Evolutionary conservation across 2,113 vertebrate genomes (phyloP).

Genomic region (Thalassarche chlororhynchos): DNA sequence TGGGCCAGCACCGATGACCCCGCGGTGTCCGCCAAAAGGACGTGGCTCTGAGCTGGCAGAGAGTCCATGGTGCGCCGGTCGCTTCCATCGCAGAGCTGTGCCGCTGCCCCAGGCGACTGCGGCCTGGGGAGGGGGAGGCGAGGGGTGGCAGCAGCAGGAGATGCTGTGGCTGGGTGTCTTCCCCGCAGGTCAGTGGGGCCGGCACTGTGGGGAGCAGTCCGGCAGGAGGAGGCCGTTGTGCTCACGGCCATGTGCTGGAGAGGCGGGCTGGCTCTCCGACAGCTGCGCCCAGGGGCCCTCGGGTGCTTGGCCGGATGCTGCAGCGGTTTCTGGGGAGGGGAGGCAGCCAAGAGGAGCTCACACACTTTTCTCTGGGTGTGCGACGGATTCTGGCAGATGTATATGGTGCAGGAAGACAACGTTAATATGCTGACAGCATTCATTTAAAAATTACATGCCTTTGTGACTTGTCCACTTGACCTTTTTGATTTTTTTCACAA

Average conservation of each 20-base stretch:
- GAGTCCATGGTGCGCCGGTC: fast-evolving
- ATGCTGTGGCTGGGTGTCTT: fast-evolving
- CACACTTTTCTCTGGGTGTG: fast-evolving
- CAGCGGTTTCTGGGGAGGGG: neutral
- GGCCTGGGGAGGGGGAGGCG: too few species aligned
- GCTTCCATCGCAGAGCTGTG: neutral
- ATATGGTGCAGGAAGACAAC: fast-evolving
- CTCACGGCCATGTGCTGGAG: neutral
- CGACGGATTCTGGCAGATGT: fast-evolving
- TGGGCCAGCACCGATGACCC: neutral
- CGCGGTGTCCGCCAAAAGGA: fast-evolving
- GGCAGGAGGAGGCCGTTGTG: neutral
- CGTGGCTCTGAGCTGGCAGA: neutral
- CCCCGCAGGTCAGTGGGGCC: neutral
- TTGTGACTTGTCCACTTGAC: neutral
- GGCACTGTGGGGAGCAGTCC: neutral
- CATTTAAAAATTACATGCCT: neutral
- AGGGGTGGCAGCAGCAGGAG: neutral
- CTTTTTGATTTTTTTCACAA: neutral
- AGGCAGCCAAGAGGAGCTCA: neutral
- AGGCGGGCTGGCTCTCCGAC: neutral
- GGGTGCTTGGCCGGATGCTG: neutral
- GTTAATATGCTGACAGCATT: neutral
- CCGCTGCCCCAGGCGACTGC: neutral
- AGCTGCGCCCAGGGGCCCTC: neutral